Evolutionary conservation across 2,113 vertebrate species (phyloP), one percentile per base, ranked within the genome.

Genomic region (Dicaeum eximium): DNA sequence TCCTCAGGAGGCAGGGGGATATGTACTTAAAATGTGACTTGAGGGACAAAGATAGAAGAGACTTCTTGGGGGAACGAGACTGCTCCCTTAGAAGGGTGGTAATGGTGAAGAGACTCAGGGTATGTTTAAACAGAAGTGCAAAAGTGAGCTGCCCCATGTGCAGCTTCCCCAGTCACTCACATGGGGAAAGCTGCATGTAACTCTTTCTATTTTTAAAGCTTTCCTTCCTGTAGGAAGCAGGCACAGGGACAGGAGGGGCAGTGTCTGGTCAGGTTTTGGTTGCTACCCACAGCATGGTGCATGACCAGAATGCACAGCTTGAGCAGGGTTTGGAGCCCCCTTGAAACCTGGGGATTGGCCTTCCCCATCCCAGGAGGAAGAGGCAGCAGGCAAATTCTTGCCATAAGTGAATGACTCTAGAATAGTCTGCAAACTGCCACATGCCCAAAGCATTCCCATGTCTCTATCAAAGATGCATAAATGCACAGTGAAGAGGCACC

Each of bases 21-120:
- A 35, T 44, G 40, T 80, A 31, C 58, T 96, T 90, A 91, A 88
- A 88, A 81, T 89, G n/a, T 91, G 53, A 75, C 92, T 85, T 51
- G 45, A 91, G 75, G 86, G 86, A 62, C 38, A 83, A 78, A 73
- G 81, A 64, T 20, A 62, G 69, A 72, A 65, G 7, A 71, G 17
- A 30, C 21, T 80, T 37, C 40, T 48, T 62, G 44, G 22, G 33
- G 38, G 15, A 86, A 11, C 47, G 67, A 44, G 44, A 25, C n/a
- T 78, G 60, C 24, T 44, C 38, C 35, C 42, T 80, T 60, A 13
- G 14, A 74, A n/a, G 5, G 20, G 8, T 4, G 4, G 2, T 10
- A 56, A 73, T 54, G 24, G 11, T 62, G 58, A 88, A 62, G 37
- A 61, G n/a, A 25, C 24, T 65, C 33, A 37, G 61, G 27, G 6